Percentiles rank a stretch among this genome's conserved stretches.
Conservation (phyloP, 2,113 vertebrate species). For the Catharus minimus region DNA sequence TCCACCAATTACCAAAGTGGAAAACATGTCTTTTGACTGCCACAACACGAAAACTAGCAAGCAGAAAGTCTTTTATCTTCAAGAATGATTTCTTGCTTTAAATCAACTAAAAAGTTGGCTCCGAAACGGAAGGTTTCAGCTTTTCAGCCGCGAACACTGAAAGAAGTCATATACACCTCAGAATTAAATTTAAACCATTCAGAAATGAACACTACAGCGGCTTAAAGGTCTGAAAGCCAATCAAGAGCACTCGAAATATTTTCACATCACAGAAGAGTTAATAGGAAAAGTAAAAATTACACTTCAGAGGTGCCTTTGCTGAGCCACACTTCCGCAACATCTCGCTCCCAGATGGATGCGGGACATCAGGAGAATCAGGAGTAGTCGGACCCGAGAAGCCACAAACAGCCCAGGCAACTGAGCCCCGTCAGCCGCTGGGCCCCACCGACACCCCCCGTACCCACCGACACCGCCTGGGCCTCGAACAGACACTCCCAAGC, state of each 20-base stretch:
- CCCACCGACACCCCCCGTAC: background rate
- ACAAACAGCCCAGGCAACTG: background rate
- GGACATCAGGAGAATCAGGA: background rate
- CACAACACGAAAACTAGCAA: background rate
- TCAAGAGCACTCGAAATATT: background rate
- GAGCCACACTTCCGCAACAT: background rate
- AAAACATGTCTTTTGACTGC: background rate
- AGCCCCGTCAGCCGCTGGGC: background rate
- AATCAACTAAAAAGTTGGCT: background rate
- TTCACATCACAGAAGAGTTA: rapidly evolving
- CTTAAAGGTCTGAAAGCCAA: background rate
- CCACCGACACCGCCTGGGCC: background rate
- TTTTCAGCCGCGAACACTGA: background rate
- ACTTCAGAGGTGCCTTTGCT: background rate
- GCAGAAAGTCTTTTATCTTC: background rate
- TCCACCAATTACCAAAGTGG: rapidly evolving
- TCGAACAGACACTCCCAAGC: background rate
- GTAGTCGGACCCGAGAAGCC: background rate
- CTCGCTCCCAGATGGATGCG: background rate
- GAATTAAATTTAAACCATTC: background rate
- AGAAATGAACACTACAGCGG: rapidly evolving
- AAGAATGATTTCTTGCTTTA: background rate
- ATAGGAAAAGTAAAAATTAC: background rate
- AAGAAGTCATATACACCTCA: background rate
- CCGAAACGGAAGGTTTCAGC: background rate